Evolutionary conservation across 1,140 invertebrate genomes (phyloP), one percentile per base, ranked within the genome.

Genomic region (Bursaphelenchus mucronatus): DNA sequence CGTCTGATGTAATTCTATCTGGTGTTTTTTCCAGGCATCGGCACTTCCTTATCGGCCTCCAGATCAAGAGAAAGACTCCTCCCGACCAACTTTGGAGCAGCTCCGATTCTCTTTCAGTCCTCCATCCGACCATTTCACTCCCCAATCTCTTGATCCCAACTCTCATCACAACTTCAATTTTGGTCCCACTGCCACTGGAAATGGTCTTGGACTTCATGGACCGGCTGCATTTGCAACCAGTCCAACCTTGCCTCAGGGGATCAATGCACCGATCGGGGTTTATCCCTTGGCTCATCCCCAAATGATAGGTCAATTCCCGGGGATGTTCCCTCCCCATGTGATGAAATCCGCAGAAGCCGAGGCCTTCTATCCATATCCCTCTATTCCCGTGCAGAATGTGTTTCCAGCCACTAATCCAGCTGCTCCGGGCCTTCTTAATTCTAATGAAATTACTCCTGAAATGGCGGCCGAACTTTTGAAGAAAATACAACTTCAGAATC

Each of bases 401-500:
- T 30, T 30, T 5, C 30, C 30, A 30, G 30, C 30, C 30, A 30
- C 30, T 30, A 30, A 30, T 30, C 30, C 30, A 30, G 30, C 30
- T 30, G 30, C 30, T 30, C 30, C 30, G 5, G 30, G 41, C 21
- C 50, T 45, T 68, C 19, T 39, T 21, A 17, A 71, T 43, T 70
- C 41, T 39, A 19, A 9, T 56, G 54, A 19, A 30, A 17, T 21
- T 30, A 30, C 40, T 13, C 61, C 40, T 50, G 47, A 75, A 67
- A 72, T 75, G 64, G 73, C 73, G 9, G 73, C 73, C n/a, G 63
- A 50, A 11, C 51, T 75, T 10, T 61, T 75, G 13, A 63, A 74
- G 45, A 75, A 75, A 61, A 61, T 75, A 21, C 73, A 75, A 49
- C 75, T 77, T 43, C 56, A 70, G 13, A 75, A 75, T 61, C 73